Evolutionary conservation across 2,888 invertebrate genomes (phyloP).

Genomic region (Thecocarcelia acutangulata): DNA sequence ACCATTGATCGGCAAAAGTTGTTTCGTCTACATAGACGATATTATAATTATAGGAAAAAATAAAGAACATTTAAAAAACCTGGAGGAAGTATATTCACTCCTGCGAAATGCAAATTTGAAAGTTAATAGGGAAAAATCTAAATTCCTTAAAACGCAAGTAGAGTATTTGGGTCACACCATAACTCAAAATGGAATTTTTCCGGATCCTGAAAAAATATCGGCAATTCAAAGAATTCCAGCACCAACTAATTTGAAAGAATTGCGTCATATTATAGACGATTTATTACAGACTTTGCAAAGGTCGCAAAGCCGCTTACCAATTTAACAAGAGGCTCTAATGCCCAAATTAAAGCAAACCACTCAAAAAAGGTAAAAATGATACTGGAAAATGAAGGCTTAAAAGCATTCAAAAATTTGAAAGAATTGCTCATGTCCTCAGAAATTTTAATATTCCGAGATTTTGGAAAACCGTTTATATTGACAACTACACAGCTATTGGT

Average conservation of each 20-base stretch:
- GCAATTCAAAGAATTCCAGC: too few species aligned
- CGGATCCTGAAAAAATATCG: slow-evolving; percentile 48
- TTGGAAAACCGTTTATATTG: slow-evolving; percentile 21
- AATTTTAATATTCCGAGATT: slow-evolving; percentile 63
- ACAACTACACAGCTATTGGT: too few species aligned
- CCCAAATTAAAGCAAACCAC: slow-evolving; percentile 60
- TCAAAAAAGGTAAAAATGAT: slow-evolving; percentile 58
- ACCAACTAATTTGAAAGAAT: slow-evolving; percentile 62
- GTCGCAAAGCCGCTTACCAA: slow-evolving; percentile 65
- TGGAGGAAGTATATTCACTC: slow-evolving; percentile 46
- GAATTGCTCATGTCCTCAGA: slow-evolving; percentile 60
- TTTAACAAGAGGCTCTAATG: slow-evolving; percentile 65
- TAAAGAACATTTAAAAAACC: slow-evolving; percentile 42
- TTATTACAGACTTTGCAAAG: slow-evolving; percentile 64
- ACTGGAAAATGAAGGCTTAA: slow-evolving; percentile 59
- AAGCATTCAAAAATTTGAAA: slow-evolving; percentile 43
- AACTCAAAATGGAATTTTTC: slow-evolving; percentile 52
- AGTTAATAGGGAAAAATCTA: slow-evolving; percentile 57
- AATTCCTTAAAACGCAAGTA: slow-evolving; percentile 58
- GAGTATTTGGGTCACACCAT: slow-evolving; percentile 64
- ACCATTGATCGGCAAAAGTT: slow-evolving; percentile 59
- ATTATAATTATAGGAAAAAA: slow-evolving; percentile 66
- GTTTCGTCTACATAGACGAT: slow-evolving; percentile 69
- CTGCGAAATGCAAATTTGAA: slow-evolving; percentile 39
- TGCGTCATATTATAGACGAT: slow-evolving; percentile 61